Evolutionary conservation across 2,797 vertebrate genomes (phyloP), one percentile per base, ranked within the genome.

Genomic region (Vespertilio murinus): DNA sequence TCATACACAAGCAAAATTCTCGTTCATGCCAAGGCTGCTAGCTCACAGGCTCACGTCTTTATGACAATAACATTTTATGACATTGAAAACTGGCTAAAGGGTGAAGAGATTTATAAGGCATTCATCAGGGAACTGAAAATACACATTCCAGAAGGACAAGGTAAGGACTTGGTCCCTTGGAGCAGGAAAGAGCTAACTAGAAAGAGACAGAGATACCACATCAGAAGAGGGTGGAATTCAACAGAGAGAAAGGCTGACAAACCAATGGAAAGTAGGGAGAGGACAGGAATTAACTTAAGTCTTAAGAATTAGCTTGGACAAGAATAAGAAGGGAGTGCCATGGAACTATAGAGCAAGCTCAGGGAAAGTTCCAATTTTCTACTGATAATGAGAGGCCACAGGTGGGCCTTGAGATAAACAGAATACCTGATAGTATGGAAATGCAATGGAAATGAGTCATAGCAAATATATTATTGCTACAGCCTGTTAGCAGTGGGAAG

Each of bases 181-280:
- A 30, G 17, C 3, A 59, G 4, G 4, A 75, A 23, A 69, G 22
- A 75, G 14, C 17, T 20, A 45, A 17, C 20, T 49, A 10, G 12
- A 25, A 47, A 12, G 13, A 25, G 8, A 1, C 0, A 30, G 35
- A 45, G 2, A 16, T 54, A 11, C 23, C 3, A 17, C 14, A 0
- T 3, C 3, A 88, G 22, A 28, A 85, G 14, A 5, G 10, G 13
- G 4, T 33, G 2, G 22, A 54, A 28, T 7, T 78, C 14, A 56
- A 5, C 11, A n/a, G 35, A 49, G 28, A 49, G 20, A 10, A 69
- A 88, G 47, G n/a, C 0, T 8, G 77, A 30, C 11, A 79, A 25
- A 7, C 11, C 9, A 4, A 0, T n/a, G 17, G 11, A 11, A 45
- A 52, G 8, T 23, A 52, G 13, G 1, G 6, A 54, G 49, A 82